phyloP scores from a whole-genome alignment of 2,888 invertebrate genomes.

The Tuta absoluta region DNA sequence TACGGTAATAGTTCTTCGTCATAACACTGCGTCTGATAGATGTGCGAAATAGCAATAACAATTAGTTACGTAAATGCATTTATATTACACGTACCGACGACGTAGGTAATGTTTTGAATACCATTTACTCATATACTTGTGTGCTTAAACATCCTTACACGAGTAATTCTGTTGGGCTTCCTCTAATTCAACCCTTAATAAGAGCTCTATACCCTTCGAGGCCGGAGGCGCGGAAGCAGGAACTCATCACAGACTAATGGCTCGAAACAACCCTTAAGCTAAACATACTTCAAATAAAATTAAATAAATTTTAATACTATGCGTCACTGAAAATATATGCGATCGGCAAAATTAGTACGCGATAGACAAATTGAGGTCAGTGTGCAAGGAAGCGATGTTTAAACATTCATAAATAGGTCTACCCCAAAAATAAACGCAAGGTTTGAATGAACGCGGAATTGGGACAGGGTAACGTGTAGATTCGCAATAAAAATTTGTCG shows the following conservation, averaged over 20 bases:
- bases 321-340: not conserved
- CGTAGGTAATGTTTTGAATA: slow-evolving; percentile 36
- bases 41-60: slow-evolving; percentile 9
- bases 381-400: slow-evolving; percentile 24
- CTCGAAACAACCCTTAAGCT: slow-evolving; percentile 62
- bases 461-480: slow-evolving; percentile 33
- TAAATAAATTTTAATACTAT: slow-evolving; percentile 41
- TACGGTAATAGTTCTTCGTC: slow-evolving; percentile 32
- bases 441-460: slow-evolving; percentile 1
- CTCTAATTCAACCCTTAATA: slow-evolving; percentile 71
- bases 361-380: slow-evolving; percentile 27
- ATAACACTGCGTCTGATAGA: not conserved
- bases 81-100: not conserved
- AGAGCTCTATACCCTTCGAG: slow-evolving; percentile 60
- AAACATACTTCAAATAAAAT: slow-evolving; percentile 60
- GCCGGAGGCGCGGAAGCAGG: slow-evolving; percentile 67
- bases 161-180: slow-evolving; percentile 54
- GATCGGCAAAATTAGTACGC: slow-evolving; percentile 9
- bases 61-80: slow-evolving; percentile 24
- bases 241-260: slow-evolving; percentile 71
- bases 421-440: slow-evolving; percentile 28
- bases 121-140: slow-evolving; percentile 41
- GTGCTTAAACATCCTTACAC: slow-evolving; percentile 52
- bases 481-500: slow-evolving; percentile 63
- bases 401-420: slow-evolving; percentile 23